A percentile compares a stretch with the other conserved stretches of the same genome.
These are phyloP conservation scores for Chrysogorgia sp. DNA, from an alignment of 92 coral and sea anemone species.

Conservation along the genomic window DNA sequence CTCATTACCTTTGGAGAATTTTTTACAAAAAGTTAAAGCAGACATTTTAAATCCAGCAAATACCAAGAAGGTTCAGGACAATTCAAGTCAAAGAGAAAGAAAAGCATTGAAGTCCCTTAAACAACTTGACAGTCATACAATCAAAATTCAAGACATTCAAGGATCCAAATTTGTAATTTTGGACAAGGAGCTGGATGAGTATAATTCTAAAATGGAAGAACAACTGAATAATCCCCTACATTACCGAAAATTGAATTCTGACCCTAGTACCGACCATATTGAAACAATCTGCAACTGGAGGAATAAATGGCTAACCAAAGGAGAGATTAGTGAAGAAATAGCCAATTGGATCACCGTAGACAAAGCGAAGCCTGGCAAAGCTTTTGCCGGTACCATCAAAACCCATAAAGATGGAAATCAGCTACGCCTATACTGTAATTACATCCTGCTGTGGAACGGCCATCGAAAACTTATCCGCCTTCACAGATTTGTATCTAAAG, in stretches of 20 bases:
- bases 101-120: background rate
- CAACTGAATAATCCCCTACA: conserved; percentile 13
- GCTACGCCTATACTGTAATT: too few species aligned
- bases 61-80: background rate
- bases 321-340: conserved; percentile 5
- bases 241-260: conserved; percentile 1
- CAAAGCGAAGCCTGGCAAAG: conserved; percentile 14
- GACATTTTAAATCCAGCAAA: background rate
- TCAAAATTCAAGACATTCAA: conserved; percentile 2
- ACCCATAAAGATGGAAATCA: too few species aligned
- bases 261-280: background rate
- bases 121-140: background rate
- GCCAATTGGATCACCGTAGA: conserved; percentile 3
- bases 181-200: conserved; percentile 7
- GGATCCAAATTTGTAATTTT: background rate
- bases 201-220: conserved; percentile 19
- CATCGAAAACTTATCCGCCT: conserved; percentile 4
- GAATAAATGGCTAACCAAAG: conserved; percentile 12
- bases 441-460: too few species aligned
- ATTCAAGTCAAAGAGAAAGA: conserved; percentile 3
- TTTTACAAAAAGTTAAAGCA: too few species aligned
- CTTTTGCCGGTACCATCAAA: too few species aligned
- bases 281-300: background rate
- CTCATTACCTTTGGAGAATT: too few species aligned
- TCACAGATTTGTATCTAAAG: background rate